Evolutionary conservation across 2,113 vertebrate species (phyloP).

Genomic region (Apteryx owenii): DNA sequence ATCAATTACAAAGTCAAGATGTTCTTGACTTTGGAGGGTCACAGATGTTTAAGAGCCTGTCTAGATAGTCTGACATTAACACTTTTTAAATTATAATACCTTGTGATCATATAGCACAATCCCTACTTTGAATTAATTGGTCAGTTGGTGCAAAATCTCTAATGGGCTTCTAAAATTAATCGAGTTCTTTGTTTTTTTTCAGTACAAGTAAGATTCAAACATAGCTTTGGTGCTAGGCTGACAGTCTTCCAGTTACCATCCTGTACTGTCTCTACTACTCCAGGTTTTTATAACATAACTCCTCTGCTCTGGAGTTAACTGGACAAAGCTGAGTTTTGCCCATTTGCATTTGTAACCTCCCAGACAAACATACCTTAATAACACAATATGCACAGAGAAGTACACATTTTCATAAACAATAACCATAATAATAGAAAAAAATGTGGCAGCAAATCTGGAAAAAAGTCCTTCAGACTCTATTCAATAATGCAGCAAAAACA

Average conservation of each 20-base stretch:
- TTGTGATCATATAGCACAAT: background rate
- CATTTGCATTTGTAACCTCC: background rate
- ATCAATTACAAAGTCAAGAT: background rate
- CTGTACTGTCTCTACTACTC: background rate
- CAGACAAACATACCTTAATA: background rate
- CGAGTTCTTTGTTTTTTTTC: background rate
- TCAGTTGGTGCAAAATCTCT: background rate
- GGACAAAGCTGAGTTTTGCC: background rate
- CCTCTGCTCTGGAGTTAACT: background rate
- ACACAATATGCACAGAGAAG: background rate
- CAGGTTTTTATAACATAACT: background rate
- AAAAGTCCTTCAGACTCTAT: background rate
- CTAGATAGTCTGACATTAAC: background rate
- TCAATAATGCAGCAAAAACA: background rate
- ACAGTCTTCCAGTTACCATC: background rate
- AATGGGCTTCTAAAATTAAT: background rate
- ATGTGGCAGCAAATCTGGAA: background rate
- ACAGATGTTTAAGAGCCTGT: background rate
- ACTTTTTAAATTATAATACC: background rate
- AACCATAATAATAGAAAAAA: background rate
- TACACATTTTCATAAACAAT: background rate
- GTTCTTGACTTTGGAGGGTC: background rate
- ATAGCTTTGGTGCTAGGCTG: background rate
- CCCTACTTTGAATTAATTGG: background rate
- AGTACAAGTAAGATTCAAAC: background rate